phyloP scores from a whole-genome alignment of 2,113 vertebrate species.

The Chiloscyllium plagiosum region DNA sequence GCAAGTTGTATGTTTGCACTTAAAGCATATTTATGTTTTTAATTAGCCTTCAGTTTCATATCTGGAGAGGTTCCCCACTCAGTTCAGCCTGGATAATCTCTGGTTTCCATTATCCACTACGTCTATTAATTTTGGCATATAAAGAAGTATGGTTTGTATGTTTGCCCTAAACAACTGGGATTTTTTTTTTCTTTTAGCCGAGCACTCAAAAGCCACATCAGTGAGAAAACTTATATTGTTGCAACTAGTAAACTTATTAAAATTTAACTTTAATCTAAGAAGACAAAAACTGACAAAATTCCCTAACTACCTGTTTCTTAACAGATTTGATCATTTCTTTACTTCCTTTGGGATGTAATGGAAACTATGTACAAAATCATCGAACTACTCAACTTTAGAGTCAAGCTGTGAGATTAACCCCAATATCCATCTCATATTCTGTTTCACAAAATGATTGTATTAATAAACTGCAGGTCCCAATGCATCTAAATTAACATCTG shows the following conservation, averaged over 20 bases:
- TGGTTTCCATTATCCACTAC: neutral
- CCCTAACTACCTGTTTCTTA: neutral
- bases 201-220: neutral
- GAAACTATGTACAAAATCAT: neutral
- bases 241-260: neutral
- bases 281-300: neutral
- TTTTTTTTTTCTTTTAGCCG: neutral
- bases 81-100: neutral
- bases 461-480: neutral
- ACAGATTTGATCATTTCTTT: neutral
- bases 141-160: neutral
- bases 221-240: neutral
- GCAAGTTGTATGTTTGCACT: slow-evolving; percentile 17
- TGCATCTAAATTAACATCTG: neutral
- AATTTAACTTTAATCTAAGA: neutral
- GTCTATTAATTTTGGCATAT: neutral
- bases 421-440: neutral
- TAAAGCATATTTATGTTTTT: neutral
- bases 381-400: neutral
- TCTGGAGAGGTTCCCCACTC: neutral
- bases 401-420: neutral
- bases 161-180: neutral
- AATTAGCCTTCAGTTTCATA: neutral
- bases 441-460: neutral
- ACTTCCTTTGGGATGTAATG: neutral